Evolutionary conservation across 1,140 invertebrate species (phyloP).

Genomic region (Plectus sambesii): DNA sequence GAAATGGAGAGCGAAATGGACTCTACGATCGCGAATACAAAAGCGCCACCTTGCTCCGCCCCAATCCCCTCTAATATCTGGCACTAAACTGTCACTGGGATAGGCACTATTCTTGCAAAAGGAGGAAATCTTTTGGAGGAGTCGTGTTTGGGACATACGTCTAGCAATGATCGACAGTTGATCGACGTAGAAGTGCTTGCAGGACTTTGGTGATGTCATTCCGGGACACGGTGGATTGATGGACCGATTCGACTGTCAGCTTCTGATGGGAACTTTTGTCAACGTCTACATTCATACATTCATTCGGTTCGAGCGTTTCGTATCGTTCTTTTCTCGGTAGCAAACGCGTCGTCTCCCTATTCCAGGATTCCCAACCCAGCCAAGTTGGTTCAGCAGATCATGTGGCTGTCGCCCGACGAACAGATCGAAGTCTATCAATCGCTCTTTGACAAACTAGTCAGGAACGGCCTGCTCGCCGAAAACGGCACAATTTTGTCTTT

Average conservation of each 20-base stretch:
- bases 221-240: constrained; percentile 96
- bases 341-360: neutral
- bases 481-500: too few relatives aligned
- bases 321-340: neutral
- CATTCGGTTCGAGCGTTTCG: constrained; percentile 52
- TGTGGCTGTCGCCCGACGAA: constrained; percentile 37
- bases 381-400: constrained; percentile 41
- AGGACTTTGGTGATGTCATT: constrained; percentile 79
- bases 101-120: too few relatives aligned
- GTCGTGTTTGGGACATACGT: neutral
- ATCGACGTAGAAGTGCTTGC: constrained; percentile 49
- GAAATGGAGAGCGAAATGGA: too few relatives aligned
- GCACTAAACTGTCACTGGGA: too few relatives aligned
- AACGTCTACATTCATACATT: constrained; percentile 96
- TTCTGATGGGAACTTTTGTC: constrained; percentile 95
- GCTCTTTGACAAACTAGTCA: constrained; percentile 26
- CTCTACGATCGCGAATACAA: too few relatives aligned
- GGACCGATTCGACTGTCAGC: constrained; percentile 98
- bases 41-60: too few relatives aligned
- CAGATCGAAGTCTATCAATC: constrained; percentile 34
- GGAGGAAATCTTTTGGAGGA: too few relatives aligned
- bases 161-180: neutral
- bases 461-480: constrained; percentile 16
- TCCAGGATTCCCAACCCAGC: constrained; percentile 33
- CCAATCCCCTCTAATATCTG: too few relatives aligned